Evolutionary conservation across 2,888 invertebrate genomes (phyloP), one percentile per base, ranked within the genome.

Genomic region (Theretra japonica): DNA sequence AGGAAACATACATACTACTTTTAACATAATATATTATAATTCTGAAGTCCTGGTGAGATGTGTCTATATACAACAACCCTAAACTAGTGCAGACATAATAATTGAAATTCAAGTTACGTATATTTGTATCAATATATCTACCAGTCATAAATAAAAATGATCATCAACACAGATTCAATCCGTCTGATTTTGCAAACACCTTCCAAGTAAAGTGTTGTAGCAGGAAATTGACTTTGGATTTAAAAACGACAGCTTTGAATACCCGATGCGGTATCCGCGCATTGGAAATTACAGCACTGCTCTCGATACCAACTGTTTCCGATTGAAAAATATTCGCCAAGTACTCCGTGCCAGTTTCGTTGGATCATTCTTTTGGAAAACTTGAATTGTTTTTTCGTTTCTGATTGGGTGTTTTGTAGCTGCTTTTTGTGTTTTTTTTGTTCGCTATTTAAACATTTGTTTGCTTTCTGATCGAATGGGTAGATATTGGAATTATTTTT

Each of bases 171-270:
- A 17, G n/a, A 17, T 53, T n/a, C 19, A 17, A 53, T 53, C 6
- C 7, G 53, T 59, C 17, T 17, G 25, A 25, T 28, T 25, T 17
- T 17, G 11, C 5, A 17, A 17, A 28, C 23, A 25, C 59, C 28
- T 25, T 23, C 25, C 17, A 23, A 33, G 33, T 62, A 8, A 21
- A n/a, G 62, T 33, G 53, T 62, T 62, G 33, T 7, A 21, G 21
- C 30, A 62, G 62, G 62, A 62, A 62, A 62, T 62, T 62, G 62
- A 62, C 33, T 30, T 62, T 62, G 33, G 58, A 33, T 62, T 33
- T 62, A n/a, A 62, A 62, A 62, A 33, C 33, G 62, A 33, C 62
- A 62, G 33, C 62, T 62, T 33, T 62, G 62, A 30, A 62, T 62
- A 62, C 41, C 21, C 33, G n/a, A 62, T 33, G 62, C 62, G 62